Percentiles rank a stretch among this genome's conserved stretches.
Evolutionary conservation across 2,113 vertebrate species (phyloP).

Genomic region (Nannospalax galili): DNA sequence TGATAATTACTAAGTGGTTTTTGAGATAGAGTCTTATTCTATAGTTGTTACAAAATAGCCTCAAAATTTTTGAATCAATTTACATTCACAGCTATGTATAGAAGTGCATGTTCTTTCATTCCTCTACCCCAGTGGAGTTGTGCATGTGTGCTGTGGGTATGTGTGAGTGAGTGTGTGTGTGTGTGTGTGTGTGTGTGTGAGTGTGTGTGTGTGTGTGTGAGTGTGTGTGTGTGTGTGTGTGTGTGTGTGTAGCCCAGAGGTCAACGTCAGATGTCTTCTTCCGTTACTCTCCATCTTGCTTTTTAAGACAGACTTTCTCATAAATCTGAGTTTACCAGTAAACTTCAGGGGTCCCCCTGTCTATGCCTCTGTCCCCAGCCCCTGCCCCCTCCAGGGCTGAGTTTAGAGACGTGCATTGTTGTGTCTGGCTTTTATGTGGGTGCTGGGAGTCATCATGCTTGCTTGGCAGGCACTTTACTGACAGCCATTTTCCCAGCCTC

Average conservation of each 20-base stretch:
- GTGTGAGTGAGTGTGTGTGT: neutral
- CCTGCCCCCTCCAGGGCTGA: neutral
- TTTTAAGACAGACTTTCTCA: neutral
- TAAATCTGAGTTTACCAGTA: too few species aligned
- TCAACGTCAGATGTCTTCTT: neutral
- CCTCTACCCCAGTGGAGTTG: neutral
- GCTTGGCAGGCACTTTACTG: neutral
- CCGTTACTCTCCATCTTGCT: too few species aligned
- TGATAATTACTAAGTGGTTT: neutral
- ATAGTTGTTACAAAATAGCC: neutral
- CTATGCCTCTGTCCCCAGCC: neutral
- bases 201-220: too few species aligned
- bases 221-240: too few species aligned
- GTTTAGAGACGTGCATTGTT: neutral
- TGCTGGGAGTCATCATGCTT: neutral
- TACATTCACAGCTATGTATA: neutral
- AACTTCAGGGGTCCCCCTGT: too few species aligned
- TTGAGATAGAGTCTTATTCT: too few species aligned
- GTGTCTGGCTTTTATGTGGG: neutral
- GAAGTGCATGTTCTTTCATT: neutral
- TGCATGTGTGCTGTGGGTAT: neutral
- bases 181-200: neutral
- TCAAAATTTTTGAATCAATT: slow-evolving; percentile 4
- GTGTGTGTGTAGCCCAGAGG: too few species aligned
- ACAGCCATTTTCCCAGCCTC: neutral